Base-by-base conservation (phyloP, 35 echinoderm and acorn worm genomes). In the Lytechinus pictus region DNA sequence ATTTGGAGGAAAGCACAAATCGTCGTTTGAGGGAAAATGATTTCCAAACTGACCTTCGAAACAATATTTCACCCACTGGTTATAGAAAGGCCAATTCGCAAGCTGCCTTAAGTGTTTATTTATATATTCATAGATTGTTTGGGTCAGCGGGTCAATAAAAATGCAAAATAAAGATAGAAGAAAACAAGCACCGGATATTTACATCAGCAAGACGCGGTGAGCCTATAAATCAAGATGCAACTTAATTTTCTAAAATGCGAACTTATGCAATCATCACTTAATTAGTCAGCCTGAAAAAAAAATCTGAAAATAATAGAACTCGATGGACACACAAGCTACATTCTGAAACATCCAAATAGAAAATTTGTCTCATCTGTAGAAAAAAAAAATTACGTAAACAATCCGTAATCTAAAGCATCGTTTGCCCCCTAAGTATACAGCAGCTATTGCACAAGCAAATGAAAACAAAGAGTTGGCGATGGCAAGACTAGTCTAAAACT, bases 281-380 rank as follows among this genome's bases (percentile, higher is more conserved):
- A n/a, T n/a, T 24, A 24, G 66, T 79, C 66, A 79, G 66, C 66
- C 21, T 19, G 66, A 24, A 79, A 79, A 79, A 79, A 79, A 79
- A 79, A 58, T 11, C 66, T 44, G 33, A 44, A 44, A 79, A 79
- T 24, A 79, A 79, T 79, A 79, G 19, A 79, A 79, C 66, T 79
- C 66, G 66, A 19, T 24, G 66, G 66, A 79, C 66, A 79, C 21
- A 79, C 14, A 79, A 79, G 66, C 66, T 24, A 79, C 66, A 79
- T 24, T 79, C n/a, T 79, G 66, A 79, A 79, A 79, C 66, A 79
- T 79, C 66, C 66, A 79, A 79, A 79, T 79, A 79, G 66, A 79
- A 79, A 79, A 79, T 79, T 79, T 79, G 66, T 79, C 66, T 79
- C 21, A 79, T 79, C 8, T 16, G 66, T 79, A 79, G 66, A 79